Evolutionary conservation across 2,888 invertebrate genomes (phyloP).

Genomic region (Cyclophora albipunctata): DNA sequence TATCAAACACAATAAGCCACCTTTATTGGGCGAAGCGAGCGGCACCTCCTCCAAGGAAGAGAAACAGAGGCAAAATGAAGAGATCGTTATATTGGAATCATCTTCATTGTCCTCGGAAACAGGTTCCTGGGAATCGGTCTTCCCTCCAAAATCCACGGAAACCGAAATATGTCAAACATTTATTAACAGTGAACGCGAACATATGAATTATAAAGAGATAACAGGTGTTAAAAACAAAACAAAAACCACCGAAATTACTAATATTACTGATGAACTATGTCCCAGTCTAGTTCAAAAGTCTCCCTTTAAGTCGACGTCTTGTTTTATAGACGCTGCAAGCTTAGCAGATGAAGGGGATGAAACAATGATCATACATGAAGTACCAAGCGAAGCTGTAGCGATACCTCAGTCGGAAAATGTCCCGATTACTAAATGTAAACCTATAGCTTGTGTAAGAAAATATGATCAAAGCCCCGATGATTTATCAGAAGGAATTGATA

Average conservation of each 20-base stretch:
- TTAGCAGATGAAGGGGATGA: slow-evolving; percentile 81
- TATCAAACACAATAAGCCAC: slow-evolving; percentile 18
- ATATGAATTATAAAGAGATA: slow-evolving; percentile 13
- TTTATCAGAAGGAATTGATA: slow-evolving; percentile 49
- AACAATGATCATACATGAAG: slow-evolving; percentile 23
- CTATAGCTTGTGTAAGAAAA: slow-evolving; percentile 47
- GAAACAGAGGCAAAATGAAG: slow-evolving; percentile 77
- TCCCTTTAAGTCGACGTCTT: slow-evolving; percentile 57
- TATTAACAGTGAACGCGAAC: slow-evolving; percentile 49
- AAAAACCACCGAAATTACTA: neutral
- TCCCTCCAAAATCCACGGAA: slow-evolving; percentile 59
- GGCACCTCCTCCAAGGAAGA: slow-evolving; percentile 69
- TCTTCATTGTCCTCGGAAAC: slow-evolving; percentile 79
- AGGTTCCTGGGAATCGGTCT: slow-evolving; percentile 79
- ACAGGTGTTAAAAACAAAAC: slow-evolving; percentile 26
- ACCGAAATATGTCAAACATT: slow-evolving; percentile 63
- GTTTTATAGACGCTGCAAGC: slow-evolving; percentile 86
- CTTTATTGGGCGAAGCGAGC: slow-evolving; percentile 26
- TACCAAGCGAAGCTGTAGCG: slow-evolving; percentile 8
- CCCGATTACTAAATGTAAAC: slow-evolving; percentile 35
- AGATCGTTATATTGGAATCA: slow-evolving; percentile 77
- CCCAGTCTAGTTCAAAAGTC: slow-evolving; percentile 33
- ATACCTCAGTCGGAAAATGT: neutral
- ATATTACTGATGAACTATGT: slow-evolving; percentile 45
- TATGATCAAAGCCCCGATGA: slow-evolving; percentile 46